Base-by-base conservation (phyloP, 2,888 invertebrate species). In the Willowsia nigromaculata region DNA sequence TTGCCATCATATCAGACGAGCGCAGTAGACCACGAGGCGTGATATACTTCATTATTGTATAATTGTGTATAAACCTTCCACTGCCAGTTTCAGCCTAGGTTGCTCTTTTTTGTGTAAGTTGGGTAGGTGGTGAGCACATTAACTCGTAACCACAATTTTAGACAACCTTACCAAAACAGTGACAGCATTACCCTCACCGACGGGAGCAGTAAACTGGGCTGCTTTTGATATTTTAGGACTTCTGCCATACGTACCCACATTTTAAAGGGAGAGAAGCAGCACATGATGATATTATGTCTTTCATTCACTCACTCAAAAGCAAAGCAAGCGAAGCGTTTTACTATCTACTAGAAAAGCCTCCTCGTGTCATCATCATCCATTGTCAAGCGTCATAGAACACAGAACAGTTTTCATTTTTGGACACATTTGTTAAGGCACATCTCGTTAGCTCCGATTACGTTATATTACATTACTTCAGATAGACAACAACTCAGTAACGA, bases 361-460 rank as follows among this genome's bases (percentile, higher is more conserved):
- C 47, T 47, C 76, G 50, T 76, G 85, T 85, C 85, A 85, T 85
- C 82, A 82, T 82, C 82, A 76, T 82, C 85, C 76, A 85, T 85
- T 85, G 85, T 85, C 85, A 85, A 85, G 85, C 85, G 59, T 85
- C 85, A 76, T 76, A 43, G 76, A 85, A 27, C 74, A 59, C 56
- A 76, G 76, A 85, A 47, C 68, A 71, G 84, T 85, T 74, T 76
- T 85, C 85, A 85, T 85, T 85, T 85, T 85, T 85, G 53, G 56
- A 47, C 84, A 74, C 71, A 53, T 84, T 84, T 84, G 71, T 71
- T 74, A 71, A 84, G 84, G 74, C 84, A 71, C 84, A 84, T 84
- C 84, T 84, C 84, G 84, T 84, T 84, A 84, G 84, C 71, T 74
- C 74, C 71, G 84, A 84, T 84, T 84, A 84, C 84, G 22, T 68